These are phyloP conservation scores for Numenius arquata DNA, from an alignment of 2,113 vertebrate genomes.

Conservation along the genomic window DNA sequence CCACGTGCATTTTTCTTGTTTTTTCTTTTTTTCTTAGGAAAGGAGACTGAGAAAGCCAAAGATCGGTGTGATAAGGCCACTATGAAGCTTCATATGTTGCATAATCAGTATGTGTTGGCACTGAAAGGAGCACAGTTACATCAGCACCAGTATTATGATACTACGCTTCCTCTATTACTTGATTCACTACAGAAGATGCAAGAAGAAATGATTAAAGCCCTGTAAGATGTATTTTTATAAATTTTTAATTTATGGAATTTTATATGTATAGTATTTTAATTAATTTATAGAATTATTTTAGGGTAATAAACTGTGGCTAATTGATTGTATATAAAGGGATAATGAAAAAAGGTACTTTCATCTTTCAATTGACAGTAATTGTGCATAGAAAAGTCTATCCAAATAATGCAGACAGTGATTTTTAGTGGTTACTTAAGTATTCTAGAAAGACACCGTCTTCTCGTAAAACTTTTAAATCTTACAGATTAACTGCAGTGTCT, in stretches of 20 bases:
- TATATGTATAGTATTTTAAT: background rate
- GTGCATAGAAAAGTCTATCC: background rate
- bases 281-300: background rate
- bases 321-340: background rate
- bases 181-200: slow-evolving; percentile 96
- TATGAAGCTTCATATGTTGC: slow-evolving; percentile 92
- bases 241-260: background rate
- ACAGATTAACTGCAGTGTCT: background rate
- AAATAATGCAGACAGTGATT: background rate
- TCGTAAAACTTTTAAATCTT: background rate
- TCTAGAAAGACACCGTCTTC: background rate
- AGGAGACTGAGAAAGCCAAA: slow-evolving; percentile 90
- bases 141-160: slow-evolving; percentile 88
- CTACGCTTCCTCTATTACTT: slow-evolving; percentile 85
- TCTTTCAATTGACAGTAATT: background rate
- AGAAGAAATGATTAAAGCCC: slow-evolving; percentile 93
- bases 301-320: background rate
- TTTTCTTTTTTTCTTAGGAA: slow-evolving; percentile 70
- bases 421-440: background rate
- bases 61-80: slow-evolving; percentile 96
- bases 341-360: background rate
- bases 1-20: background rate
- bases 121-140: slow-evolving; percentile 90
- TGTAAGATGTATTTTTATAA: slow-evolving; percentile 70
- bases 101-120: slow-evolving; percentile 95